A percentile compares a stretch with the other conserved stretches of the same genome.
These are phyloP conservation scores for Artibeus lituratus DNA, from an alignment of 2,797 vertebrate species.

Conservation along the genomic window DNA sequence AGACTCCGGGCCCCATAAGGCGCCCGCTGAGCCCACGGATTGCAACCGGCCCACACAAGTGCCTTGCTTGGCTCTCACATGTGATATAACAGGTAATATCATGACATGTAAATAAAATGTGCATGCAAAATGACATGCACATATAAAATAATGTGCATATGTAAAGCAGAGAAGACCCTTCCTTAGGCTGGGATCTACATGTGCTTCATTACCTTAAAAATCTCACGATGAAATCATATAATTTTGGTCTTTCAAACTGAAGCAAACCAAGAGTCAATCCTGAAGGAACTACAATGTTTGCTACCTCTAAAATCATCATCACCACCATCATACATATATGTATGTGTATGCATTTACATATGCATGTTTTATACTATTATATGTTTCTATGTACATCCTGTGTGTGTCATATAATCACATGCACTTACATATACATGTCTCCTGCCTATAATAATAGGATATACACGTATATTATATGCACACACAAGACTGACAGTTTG, in stretches of 20 bases:
- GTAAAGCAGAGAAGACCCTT: not conserved
- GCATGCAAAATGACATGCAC: too few species aligned
- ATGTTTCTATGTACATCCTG: not conserved
- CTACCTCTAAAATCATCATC: not conserved
- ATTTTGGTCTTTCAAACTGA: not conserved
- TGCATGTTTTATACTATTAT: not conserved
- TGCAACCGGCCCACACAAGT: too few species aligned
- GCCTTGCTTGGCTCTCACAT: not conserved
- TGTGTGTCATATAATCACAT: not conserved
- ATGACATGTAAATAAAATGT: not conserved
- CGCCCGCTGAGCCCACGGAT: not conserved
- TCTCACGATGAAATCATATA: not conserved
- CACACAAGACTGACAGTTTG: constrained; percentile 21
- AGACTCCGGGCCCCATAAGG: not conserved
- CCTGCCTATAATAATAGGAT: not conserved
- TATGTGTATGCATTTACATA: not conserved
- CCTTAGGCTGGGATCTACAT: not conserved
- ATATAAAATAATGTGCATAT: not conserved
- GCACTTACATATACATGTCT: not conserved
- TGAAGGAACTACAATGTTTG: not conserved
- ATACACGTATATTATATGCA: not conserved
- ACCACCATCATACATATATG: not conserved
- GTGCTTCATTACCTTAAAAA: not conserved
- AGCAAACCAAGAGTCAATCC: not conserved
- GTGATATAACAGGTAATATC: not conserved